Percentiles rank a stretch among this genome's conserved stretches.
Evolutionary conservation across 1,140 invertebrate species (phyloP).

Genomic region (Dendrolimus kikuchii): DNA sequence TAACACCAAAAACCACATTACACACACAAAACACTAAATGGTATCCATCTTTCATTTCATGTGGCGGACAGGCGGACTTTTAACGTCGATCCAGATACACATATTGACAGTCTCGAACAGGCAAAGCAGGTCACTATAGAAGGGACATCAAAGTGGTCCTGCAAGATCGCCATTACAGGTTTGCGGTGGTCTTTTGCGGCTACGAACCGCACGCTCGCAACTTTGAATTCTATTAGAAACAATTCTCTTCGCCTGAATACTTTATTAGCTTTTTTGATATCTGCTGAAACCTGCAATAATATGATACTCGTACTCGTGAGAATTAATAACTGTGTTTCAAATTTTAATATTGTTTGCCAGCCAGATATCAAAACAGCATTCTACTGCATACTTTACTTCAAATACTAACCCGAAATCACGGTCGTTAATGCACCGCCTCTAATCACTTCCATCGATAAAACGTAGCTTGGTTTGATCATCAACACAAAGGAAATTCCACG

Average conservation of each 20-base stretch:
- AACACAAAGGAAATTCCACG: constrained; percentile 65
- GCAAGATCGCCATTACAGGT: constrained; percentile 99
- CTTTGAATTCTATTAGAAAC: constrained; percentile 81
- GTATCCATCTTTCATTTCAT: constrained; percentile 71
- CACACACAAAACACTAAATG: constrained; percentile 51
- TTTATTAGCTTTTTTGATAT: constrained; percentile 51
- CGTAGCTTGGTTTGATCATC: constrained; percentile 45
- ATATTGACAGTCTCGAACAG: constrained; percentile 98
- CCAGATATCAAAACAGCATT: constrained; percentile 48
- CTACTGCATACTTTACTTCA: constrained; percentile 56
- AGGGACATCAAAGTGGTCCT: constrained; percentile 99
- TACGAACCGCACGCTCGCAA: constrained; percentile 76
- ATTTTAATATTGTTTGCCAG: constrained; percentile 5
- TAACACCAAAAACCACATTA: constrained; percentile 16
- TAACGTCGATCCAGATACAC: constrained; percentile 97
- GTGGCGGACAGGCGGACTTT: constrained; percentile 89
- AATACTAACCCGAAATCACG: constrained; percentile 57
- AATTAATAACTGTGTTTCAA: too few relatives aligned
- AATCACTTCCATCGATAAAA: constrained; percentile 50
- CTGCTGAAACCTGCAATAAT: constrained; percentile 29
- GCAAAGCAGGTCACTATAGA: constrained; percentile 98
- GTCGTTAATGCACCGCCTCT: constrained; percentile 61
- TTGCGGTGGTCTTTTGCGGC: constrained; percentile 67
- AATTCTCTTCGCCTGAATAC: constrained; percentile 60
- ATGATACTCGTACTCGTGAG: background rate